Evolutionary conservation across 1,140 invertebrate species (phyloP), one percentile per base, ranked within the genome.

Genomic region (Bombus cullumanus): DNA sequence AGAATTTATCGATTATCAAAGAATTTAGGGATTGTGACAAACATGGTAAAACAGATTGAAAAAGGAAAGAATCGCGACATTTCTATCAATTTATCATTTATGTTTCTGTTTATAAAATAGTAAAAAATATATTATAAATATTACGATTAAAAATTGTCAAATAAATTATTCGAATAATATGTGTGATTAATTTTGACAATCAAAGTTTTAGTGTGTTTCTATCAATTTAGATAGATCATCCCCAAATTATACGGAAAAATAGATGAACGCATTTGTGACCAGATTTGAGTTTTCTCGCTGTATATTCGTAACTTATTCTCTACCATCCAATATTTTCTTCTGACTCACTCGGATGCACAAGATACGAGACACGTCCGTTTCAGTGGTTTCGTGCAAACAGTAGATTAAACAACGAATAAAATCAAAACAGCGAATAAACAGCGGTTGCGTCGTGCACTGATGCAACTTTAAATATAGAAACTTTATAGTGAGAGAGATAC

Each of bases 381-480:
- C 22, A 28, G 18, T 12, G 34, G 31, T n/a, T 74, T 59, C 31
- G 74, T 3, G 74, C 25, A 28, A 75, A 74, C 18, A 53, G 47
- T 31, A 47, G 28, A 37, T 76, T 37, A 53, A 53, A 18, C 8
- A 39, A 59, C 47, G 74, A 25, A n/a, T 59, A 62, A 62, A 62
- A 62, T 62, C 31, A 22, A 59, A 76, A 76, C 74, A 28, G 13
- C 34, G 74, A 25, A 68, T 79, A 78, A 66, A 66, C 18, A 79
- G 41, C 41, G 22, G 31, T 47, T 15, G 15, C 25, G 28, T 13
- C 15, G 28, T 39, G 10, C 15, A 25, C 15, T 4, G 28, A 9
- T 6, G 57, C 39, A n/a, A 31, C 68, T 80, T 80, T 72, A 85
- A 80, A 85, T 80, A 85, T 80, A 80, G 77, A 64, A 72, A 59